These are phyloP conservation scores for Euplagia quadripunctaria DNA, from an alignment of 2,888 invertebrate species.

Conservation along the genomic window DNA sequence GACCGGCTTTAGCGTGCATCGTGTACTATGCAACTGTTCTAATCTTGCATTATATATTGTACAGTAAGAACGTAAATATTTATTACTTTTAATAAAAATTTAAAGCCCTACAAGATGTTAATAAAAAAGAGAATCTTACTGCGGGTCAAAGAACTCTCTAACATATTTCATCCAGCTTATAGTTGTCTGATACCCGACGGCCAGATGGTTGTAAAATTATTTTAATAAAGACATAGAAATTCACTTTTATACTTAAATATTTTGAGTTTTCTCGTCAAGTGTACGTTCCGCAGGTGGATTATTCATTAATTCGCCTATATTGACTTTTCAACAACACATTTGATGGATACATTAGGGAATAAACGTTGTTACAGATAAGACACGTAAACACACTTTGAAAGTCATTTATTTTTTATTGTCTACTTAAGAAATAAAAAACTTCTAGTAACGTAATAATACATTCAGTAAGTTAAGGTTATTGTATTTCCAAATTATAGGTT, in stretches of 20 bases:
- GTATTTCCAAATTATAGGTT: neutral
- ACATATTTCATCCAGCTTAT: neutral
- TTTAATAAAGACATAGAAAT: neutral
- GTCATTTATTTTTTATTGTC: conserved; percentile 2
- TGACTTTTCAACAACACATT: conserved; percentile 59
- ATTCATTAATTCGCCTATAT: conserved; percentile 67
- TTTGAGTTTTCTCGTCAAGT: conserved; percentile 30
- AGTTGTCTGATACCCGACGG: neutral
- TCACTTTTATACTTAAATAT: neutral
- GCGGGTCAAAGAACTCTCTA: neutral
- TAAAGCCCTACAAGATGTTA: too few species aligned
- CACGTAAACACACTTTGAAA: conserved; percentile 54
- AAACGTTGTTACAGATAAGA: conserved; percentile 36
- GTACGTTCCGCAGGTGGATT: conserved; percentile 60
- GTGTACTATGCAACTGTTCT: too few species aligned
- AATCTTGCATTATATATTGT: too few species aligned
- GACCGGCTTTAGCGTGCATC: too few species aligned
- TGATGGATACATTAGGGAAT: conserved; percentile 55
- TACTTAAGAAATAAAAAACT: neutral
- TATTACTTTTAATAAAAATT: too few species aligned
- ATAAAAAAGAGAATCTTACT: neutral
- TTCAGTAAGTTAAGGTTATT: neutral
- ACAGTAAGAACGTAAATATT: too few species aligned
- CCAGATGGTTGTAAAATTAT: neutral
- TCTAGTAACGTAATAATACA: neutral